phyloP scores from a whole-genome alignment of 2,888 invertebrate genomes.

The Loripinus fragilis region DNA sequence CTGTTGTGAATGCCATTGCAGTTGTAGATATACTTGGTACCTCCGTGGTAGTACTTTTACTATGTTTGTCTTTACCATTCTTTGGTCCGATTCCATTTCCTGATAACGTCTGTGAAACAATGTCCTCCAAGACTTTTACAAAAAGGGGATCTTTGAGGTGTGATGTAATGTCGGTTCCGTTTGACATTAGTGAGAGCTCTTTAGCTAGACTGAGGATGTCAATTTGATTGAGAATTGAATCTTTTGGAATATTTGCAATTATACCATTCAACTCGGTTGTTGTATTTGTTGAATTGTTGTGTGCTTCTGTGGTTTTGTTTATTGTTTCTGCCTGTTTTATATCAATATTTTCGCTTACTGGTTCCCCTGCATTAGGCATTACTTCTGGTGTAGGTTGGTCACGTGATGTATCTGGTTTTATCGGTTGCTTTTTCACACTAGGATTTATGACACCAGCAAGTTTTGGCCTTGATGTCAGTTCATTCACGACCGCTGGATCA shows the following conservation, averaged over 20 bases:
- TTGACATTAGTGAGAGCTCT: background rate
- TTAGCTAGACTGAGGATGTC: background rate
- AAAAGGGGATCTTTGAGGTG: background rate
- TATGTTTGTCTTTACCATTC: background rate
- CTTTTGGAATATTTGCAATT: background rate
- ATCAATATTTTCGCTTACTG: background rate
- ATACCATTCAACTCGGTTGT: background rate
- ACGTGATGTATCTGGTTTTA: background rate
- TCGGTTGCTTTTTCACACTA: background rate
- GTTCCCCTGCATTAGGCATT: background rate
- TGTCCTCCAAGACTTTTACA: conserved; percentile 1
- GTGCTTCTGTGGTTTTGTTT: background rate
- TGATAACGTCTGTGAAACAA: background rate
- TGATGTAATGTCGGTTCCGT: background rate
- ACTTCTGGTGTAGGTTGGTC: background rate
- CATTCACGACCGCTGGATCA: background rate
- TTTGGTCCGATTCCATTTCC: background rate
- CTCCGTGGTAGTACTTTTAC: background rate
- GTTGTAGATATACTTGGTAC: background rate
- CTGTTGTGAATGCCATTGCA: background rate
- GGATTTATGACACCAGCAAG: background rate
- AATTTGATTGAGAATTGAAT: background rate
- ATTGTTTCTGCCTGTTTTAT: too few species aligned
- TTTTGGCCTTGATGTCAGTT: background rate
- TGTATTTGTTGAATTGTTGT: background rate